These are phyloP conservation scores for Callosobruchus maculatus DNA, from an alignment of 2,888 invertebrate genomes.

Conservation along the genomic window DNA sequence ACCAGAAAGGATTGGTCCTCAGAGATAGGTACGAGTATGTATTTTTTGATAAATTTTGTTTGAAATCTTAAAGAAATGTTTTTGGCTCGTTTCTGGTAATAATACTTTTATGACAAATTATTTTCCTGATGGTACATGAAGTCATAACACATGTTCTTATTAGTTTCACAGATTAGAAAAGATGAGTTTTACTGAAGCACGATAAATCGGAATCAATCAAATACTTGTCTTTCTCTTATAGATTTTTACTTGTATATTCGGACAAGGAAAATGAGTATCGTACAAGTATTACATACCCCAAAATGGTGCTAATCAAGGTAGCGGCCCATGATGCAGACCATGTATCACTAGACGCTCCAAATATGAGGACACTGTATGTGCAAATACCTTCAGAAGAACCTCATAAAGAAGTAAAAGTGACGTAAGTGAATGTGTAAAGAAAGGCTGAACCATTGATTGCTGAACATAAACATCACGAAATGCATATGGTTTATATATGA, in stretches of 20 bases:
- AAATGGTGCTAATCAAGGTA: conserved; percentile 48
- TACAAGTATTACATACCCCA: conserved; percentile 49
- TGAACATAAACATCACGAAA: no score
- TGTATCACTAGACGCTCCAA: conserved; percentile 49
- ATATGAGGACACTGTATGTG: conserved; percentile 48
- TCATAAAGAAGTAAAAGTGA: conserved; percentile 24
- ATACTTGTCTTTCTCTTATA: conserved; percentile 24
- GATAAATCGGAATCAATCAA: no score
- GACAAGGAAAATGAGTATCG: conserved; percentile 45
- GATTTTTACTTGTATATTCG: conserved; percentile 48
- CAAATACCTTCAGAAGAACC: conserved; percentile 40
- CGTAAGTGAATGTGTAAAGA: conserved; percentile 28
- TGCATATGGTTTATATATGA: no score
- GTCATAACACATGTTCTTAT: no score
- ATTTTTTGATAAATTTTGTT: no score
- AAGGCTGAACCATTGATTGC: no score
- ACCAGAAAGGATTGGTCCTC: conserved; percentile 31
- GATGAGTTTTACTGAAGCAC: no score
- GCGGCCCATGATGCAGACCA: conserved; percentile 44
- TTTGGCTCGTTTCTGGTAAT: no score
- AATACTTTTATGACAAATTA: no score
- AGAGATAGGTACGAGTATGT: conserved; percentile 36
- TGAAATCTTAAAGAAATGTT: no score
- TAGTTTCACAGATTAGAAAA: no score
- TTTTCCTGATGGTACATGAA: no score